Conservation (phyloP, 1,140 invertebrate genomes). For the Drosophila navojoa region DNA sequence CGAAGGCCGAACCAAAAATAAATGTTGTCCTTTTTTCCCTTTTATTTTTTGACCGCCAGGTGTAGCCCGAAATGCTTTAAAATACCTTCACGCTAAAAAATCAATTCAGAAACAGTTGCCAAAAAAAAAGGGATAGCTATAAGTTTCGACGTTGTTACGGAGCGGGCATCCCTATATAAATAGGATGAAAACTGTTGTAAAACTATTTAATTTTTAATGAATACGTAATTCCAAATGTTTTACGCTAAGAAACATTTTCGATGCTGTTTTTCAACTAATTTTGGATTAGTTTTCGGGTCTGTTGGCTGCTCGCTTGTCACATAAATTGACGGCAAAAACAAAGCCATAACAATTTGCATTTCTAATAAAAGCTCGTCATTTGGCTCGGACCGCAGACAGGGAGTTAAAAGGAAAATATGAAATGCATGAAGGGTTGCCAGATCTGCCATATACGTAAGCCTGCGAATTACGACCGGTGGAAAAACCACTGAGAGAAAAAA, state of each 20-base stretch:
- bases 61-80: conserved; percentile 5
- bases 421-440: conserved; percentile 48
- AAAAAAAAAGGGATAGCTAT: background rate
- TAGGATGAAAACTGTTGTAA: background rate
- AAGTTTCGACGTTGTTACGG: background rate
- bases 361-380: conserved; percentile 39
- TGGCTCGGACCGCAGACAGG: background rate
- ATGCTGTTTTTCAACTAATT: conserved; percentile 6
- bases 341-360: conserved; percentile 70
- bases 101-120: conserved; percentile 5
- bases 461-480: background rate
- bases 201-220: background rate
- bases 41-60: conserved; percentile 14
- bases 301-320: conserved; percentile 1
- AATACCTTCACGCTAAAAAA: conserved; percentile 2
- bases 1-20: conserved; percentile 46
- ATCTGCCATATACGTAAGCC: conserved; percentile 31
- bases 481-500: background rate
- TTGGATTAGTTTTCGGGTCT: background rate
- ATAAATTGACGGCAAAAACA: conserved; percentile 46
- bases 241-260: no score
- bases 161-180: background rate
- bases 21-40: conserved; percentile 21
- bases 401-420: conserved; percentile 49
- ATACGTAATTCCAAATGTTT: background rate